These are phyloP conservation scores for Lampropteryx suffumata DNA, from an alignment of 2,888 invertebrate species.

Conservation along the genomic window DNA sequence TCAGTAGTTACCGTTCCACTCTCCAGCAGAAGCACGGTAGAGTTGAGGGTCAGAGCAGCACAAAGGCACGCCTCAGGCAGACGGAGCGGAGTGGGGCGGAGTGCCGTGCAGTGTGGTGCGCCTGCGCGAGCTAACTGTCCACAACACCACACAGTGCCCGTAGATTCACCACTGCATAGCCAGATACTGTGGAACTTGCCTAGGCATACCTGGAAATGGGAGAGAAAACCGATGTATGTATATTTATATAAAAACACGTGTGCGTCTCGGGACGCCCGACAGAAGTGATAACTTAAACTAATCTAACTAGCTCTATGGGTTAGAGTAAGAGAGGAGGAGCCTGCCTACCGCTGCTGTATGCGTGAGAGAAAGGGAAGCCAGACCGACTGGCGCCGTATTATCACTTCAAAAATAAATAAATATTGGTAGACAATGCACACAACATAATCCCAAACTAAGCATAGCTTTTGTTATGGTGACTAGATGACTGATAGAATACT, in stretches of 20 bases:
- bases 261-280: no score
- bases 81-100: conserved; percentile 76
- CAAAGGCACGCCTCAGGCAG: conserved; percentile 69
- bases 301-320: no score
- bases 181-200: conserved; percentile 91
- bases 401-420: no score
- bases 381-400: no score
- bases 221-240: neutral
- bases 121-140: conserved; percentile 91
- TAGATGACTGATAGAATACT: no score
- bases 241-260: neutral
- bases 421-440: no score
- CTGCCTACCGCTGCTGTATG: no score
- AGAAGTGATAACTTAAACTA: no score
- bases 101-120: conserved; percentile 83
- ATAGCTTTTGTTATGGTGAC: no score
- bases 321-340: no score
- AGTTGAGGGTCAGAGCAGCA: conserved; percentile 85
- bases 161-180: conserved; percentile 65
- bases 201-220: conserved; percentile 82
- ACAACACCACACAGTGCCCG: conserved; percentile 86
- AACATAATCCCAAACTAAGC: no score
- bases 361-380: no score
- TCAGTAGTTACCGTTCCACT: conserved; percentile 85
- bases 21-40: conserved; percentile 85